These are phyloP conservation scores for Cyprinodon variegatus DNA, from an alignment of 2,113 vertebrate genomes.

Conservation along the genomic window DNA sequence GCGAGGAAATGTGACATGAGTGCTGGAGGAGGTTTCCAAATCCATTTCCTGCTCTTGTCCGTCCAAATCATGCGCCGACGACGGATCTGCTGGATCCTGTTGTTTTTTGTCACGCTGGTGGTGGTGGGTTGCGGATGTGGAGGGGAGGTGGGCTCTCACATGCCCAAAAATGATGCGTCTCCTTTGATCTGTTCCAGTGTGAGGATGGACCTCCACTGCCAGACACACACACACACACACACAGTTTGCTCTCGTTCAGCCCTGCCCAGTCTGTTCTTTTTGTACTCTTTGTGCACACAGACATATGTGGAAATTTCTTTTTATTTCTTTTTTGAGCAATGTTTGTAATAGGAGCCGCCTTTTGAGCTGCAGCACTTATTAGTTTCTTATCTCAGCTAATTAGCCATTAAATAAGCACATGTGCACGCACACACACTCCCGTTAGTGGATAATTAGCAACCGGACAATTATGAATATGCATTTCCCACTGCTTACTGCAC, in stretches of 20 bases:
- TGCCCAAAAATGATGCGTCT: slow-evolving; percentile 76
- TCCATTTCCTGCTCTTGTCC: slow-evolving; percentile 78
- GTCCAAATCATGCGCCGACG: slow-evolving; percentile 74
- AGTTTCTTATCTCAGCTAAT: slow-evolving; percentile 76
- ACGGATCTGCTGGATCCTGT: slow-evolving; percentile 72
- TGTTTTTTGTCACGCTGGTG: slow-evolving; percentile 61
- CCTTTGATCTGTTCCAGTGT: slow-evolving; percentile 75
- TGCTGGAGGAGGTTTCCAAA: slow-evolving; percentile 77
- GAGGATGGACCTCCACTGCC: slow-evolving; percentile 66
- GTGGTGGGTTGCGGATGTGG: neutral
- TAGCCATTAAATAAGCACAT: slow-evolving; percentile 75
- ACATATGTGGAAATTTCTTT: slow-evolving; percentile 48
- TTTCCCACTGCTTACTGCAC: slow-evolving; percentile 61
- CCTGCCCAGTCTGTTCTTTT: slow-evolving; percentile 28
- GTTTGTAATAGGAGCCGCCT: slow-evolving; percentile 66
- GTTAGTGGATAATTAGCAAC: slow-evolving; percentile 73
- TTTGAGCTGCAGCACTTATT: slow-evolving; percentile 72
- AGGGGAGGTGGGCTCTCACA: slow-evolving; percentile 46
- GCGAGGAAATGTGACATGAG: slow-evolving; percentile 74
- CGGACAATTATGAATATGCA: slow-evolving; percentile 70
- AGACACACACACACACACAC: slow-evolving; percentile 45
- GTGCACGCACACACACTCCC: slow-evolving; percentile 37
- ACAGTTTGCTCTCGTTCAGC: slow-evolving; percentile 62
- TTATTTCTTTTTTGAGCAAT: slow-evolving; percentile 47
- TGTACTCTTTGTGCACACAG: neutral